Conservation (phyloP, 2,888 invertebrate species). For the Lasioglossum villosulum region DNA sequence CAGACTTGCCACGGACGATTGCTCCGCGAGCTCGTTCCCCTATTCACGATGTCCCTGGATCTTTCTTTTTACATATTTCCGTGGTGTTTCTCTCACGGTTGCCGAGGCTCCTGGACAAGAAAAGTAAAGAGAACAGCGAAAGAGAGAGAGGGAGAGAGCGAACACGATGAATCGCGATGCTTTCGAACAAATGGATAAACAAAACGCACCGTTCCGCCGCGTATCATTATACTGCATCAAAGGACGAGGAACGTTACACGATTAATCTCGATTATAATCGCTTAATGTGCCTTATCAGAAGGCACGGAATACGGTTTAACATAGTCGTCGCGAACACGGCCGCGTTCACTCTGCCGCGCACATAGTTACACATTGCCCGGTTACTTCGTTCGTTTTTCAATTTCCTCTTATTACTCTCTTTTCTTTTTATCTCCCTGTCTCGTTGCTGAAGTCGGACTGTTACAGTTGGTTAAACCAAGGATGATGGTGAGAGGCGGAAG, state of each 20-base stretch:
- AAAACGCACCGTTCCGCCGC: slow-evolving; percentile 20
- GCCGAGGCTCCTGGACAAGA: slow-evolving; percentile 9
- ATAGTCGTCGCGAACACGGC: slow-evolving; percentile 53
- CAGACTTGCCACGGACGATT: slow-evolving; percentile 7
- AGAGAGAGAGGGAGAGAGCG: neutral
- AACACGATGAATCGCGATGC: slow-evolving; percentile 22
- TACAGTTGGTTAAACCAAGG: slow-evolving; percentile 34
- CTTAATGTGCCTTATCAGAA: slow-evolving; percentile 45
- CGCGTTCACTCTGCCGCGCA: neutral
- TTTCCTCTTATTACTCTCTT: slow-evolving; percentile 16
- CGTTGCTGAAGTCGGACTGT: slow-evolving; percentile 5
- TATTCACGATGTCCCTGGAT: neutral
- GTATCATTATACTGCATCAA: slow-evolving; percentile 40
- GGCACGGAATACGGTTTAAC: slow-evolving; percentile 23
- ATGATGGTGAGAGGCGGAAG: neutral
- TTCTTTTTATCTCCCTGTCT: neutral
- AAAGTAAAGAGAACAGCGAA: neutral
- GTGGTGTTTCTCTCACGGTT: slow-evolving; percentile 16
- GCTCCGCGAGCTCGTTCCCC: neutral
- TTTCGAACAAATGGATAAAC: slow-evolving; percentile 14
- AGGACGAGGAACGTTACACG: slow-evolving; percentile 26
- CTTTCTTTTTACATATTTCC: slow-evolving; percentile 29
- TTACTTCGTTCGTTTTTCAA: neutral
- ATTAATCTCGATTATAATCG: slow-evolving; percentile 52
- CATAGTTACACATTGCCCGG: slow-evolving; percentile 27